Conservation (phyloP, 2,113 vertebrate species). For the Dromaius novaehollandiae region DNA sequence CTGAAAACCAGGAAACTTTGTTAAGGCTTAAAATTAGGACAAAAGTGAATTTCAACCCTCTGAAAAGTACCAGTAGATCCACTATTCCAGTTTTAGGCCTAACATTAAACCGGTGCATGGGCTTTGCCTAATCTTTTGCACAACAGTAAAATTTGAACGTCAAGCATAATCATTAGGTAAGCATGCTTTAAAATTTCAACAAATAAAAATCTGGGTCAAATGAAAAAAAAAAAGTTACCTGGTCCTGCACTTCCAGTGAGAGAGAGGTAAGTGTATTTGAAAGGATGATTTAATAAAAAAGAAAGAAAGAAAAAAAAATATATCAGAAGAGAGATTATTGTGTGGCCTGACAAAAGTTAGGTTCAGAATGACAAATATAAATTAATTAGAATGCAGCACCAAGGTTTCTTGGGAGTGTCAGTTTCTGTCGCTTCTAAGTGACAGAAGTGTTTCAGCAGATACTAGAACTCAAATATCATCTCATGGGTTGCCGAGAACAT, state of each 20-base stretch:
- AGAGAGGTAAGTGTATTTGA: background rate
- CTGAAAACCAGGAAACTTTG: background rate
- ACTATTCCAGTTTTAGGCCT: background rate
- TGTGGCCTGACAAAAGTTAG: background rate
- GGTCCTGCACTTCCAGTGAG: background rate
- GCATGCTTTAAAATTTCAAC: background rate
- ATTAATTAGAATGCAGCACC: background rate
- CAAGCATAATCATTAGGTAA: background rate
- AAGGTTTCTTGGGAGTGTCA: background rate
- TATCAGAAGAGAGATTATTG: background rate
- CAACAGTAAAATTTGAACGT: background rate
- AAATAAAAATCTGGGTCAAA: background rate
- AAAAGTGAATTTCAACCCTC: background rate
- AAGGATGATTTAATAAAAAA: background rate
- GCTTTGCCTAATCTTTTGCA: background rate
- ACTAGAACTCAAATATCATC: background rate
- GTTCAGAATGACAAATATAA: background rate
- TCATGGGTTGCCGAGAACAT: fast-evolving
- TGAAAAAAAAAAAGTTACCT: background rate
- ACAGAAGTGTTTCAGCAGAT: fast-evolving
- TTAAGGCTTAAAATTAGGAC: background rate
- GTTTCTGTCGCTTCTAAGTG: background rate
- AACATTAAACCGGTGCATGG: background rate
- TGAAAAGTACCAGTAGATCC: background rate
- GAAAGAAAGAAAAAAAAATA: too few species aligned